phyloP scores from a whole-genome alignment of 2,113 vertebrate genomes.

The Pelusios castaneus region DNA sequence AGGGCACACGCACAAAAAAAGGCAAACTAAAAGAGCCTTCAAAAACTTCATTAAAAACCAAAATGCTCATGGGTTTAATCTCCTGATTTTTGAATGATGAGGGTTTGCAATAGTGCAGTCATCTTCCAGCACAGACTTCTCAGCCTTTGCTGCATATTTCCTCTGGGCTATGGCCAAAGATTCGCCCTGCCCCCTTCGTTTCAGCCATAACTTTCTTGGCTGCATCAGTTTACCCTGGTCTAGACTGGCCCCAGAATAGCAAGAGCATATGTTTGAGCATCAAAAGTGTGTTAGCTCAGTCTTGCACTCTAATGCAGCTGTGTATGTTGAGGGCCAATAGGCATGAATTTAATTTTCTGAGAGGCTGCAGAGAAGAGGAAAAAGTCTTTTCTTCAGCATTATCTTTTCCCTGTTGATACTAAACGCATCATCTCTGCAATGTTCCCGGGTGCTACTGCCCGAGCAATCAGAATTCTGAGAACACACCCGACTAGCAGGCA shows the following conservation, averaged over 20 bases:
- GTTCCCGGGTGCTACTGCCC: not conserved
- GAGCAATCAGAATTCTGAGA: accelerated
- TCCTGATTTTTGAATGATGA: not conserved
- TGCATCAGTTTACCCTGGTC: not conserved
- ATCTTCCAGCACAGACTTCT: not conserved
- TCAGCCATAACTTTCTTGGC: not conserved
- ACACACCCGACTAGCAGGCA: accelerated
- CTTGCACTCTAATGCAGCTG: conserved; percentile 65
- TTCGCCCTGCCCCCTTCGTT: not conserved
- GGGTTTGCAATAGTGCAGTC: not conserved
- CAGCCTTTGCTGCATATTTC: not conserved
- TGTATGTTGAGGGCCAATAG: conserved; percentile 58
- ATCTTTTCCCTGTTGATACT: not conserved
- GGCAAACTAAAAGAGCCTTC: not conserved
- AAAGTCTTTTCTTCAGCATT: not conserved
- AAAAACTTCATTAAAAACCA: not conserved
- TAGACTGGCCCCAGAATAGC: conserved; percentile 27
- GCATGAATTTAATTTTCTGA: conserved; percentile 71
- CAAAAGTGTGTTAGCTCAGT: conserved; percentile 64
- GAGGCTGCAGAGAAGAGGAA: conserved; percentile 43
- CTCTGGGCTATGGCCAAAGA: not conserved
- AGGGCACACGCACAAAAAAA: not conserved
- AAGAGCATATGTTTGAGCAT: conserved; percentile 62
- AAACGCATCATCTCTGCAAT: not conserved
- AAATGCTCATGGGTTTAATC: too few relatives aligned